Base-by-base conservation (phyloP, 2,797 vertebrate species). In the Amphiprion clarkii region DNA sequence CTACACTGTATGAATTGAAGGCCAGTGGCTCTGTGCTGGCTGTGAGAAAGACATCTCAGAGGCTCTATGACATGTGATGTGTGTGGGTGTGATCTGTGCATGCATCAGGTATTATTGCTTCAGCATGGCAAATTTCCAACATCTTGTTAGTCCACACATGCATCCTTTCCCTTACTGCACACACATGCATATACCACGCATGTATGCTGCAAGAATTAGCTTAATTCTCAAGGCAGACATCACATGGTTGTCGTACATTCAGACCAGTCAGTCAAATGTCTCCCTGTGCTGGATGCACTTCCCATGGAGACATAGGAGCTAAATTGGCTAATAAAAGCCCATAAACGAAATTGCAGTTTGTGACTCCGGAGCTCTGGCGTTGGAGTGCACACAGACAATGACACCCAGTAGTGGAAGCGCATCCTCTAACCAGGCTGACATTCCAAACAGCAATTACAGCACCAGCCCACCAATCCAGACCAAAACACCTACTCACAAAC, bases 361-460 rank as follows among this genome's bases (percentile, higher is more conserved):
- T 92, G 93, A 91, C 90, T 93, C 89, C 59, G 72, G 84, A 86
- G 77, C 65, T 88, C 79, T 87, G 79, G 74, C 61, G 52, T 88
- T 84, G 88, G 88, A 79, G 88, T 72, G 71, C 70, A 59, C 71
- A 71, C 44, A 57, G 91, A 95, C 94, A 95, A 94, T 94, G 92
- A 88, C 86, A 84, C 79, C 88, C 93, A 94, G 91, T 94, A 85
- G 91, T 93, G 77, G 56, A 77, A 93, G 81, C 76, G 86, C 89
- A 88, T 90, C 89, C 82, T 92, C 82, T 91, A 91, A 93, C 92
- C 88, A 82, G 84, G 76, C 89, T 90, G 74, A 90, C 94, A 95
- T 95, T 95, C 95, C 94, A 87, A 58, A 72, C 78, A 61, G 87
- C 92, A 94, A 95, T 95, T 94, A 94, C 88, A 86, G 92, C 89